Conservation (phyloP, 2,888 invertebrate species). For the Ochropleura leucogaster region DNA sequence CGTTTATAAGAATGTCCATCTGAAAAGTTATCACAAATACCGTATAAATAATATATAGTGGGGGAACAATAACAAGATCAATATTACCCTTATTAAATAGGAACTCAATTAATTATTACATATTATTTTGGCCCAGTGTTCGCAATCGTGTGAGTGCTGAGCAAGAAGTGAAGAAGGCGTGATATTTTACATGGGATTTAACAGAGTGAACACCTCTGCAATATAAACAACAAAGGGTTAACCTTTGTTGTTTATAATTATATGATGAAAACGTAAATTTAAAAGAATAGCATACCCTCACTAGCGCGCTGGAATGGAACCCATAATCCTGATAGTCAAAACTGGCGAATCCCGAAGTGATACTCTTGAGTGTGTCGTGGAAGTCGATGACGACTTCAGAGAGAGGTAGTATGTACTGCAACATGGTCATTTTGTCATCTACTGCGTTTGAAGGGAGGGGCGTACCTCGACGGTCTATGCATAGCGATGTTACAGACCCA, state of each 20-base stretch:
- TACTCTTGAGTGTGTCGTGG: constrained; percentile 96
- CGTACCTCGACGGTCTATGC: constrained; percentile 92
- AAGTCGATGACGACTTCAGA: constrained; percentile 98
- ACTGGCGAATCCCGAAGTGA: constrained; percentile 98
- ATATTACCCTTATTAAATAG: background rate
- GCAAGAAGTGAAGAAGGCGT: too few relatives aligned
- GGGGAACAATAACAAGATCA: background rate
- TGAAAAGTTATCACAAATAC: constrained; percentile 71
- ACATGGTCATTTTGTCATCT: constrained; percentile 95
- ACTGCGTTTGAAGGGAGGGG: constrained; percentile 94
- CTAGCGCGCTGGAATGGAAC: constrained; percentile 94
- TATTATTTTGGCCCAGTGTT: too few relatives aligned
- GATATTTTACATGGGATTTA: background rate
- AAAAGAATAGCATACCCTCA: constrained; percentile 90
- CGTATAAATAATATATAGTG: background rate
- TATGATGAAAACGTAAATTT: constrained; percentile 67
- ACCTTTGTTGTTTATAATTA: background rate
- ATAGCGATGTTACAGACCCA: constrained; percentile 93
- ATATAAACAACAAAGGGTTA: too few relatives aligned
- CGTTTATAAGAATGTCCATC: constrained; percentile 95
- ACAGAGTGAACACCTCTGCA: too few relatives aligned
- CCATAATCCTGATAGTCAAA: constrained; percentile 98
- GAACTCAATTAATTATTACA: too few relatives aligned
- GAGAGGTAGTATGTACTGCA: constrained; percentile 96
- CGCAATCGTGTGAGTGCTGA: too few relatives aligned